Conservation (phyloP, 2,797 vertebrate genomes). For the Emys orbicularis region DNA sequence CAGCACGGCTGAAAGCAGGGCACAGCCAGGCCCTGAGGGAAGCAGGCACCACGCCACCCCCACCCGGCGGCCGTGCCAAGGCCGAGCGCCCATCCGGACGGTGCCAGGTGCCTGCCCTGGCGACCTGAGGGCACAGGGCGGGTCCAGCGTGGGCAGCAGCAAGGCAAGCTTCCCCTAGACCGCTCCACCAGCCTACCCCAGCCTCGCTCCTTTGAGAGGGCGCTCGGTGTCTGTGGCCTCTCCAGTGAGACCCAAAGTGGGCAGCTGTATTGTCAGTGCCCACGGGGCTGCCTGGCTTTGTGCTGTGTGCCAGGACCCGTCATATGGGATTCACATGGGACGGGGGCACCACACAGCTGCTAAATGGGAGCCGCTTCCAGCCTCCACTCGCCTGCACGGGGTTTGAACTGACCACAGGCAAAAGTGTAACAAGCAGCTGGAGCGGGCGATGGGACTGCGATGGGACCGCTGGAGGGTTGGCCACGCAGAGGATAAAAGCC, state of each 20-base stretch:
- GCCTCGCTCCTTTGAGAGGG: not conserved
- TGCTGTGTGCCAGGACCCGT: not conserved
- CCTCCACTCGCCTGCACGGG: not conserved
- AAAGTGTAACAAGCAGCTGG: not conserved
- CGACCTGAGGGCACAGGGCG: too few species aligned
- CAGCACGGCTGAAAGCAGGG: slow-evolving; percentile 55
- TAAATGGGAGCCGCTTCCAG: not conserved
- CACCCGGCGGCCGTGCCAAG: not conserved
- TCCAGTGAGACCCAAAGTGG: not conserved
- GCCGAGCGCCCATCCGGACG: not conserved
- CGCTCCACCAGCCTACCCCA: not conserved
- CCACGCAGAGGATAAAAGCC: not conserved
- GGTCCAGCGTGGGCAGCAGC: too few species aligned
- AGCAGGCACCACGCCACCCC: not conserved
- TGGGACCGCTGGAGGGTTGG: not conserved
- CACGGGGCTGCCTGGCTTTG: not conserved
- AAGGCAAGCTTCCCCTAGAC: too few species aligned
- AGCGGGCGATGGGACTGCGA: not conserved
- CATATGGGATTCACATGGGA: not conserved
- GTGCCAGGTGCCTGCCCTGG: not conserved
- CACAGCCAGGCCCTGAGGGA: not conserved
- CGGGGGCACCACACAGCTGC: not conserved
- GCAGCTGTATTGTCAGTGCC: not conserved
- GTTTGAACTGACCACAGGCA: not conserved
- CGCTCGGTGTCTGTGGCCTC: not conserved